A percentile compares a stretch with the other conserved stretches of the same genome.
phyloP scores from a whole-genome alignment of 2,888 invertebrate genomes.

The Portevinia maculata region DNA sequence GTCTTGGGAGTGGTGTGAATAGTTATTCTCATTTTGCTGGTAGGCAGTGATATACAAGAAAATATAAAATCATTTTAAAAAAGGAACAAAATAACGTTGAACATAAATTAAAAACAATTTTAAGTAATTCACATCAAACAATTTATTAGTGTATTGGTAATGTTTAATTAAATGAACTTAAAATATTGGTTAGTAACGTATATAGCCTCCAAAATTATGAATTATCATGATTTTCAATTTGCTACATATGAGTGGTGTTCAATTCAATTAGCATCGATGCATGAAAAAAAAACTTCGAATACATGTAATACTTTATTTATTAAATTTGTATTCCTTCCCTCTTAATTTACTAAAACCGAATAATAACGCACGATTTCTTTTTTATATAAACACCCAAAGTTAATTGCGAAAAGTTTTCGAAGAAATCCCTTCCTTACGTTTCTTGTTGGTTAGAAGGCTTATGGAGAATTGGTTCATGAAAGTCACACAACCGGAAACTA shows the following conservation, averaged over 20 bases:
- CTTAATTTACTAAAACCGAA: background rate
- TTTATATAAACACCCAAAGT: constrained; percentile 35
- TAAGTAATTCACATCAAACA: constrained; percentile 7
- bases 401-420: constrained; percentile 49
- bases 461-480: constrained; percentile 34
- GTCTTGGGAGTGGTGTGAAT: background rate
- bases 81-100: background rate
- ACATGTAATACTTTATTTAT: background rate
- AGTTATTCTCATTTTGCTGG: background rate
- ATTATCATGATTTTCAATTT: background rate
- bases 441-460: constrained; percentile 1
- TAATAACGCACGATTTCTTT: constrained; percentile 9
- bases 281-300: constrained; percentile 3
- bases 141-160: constrained; percentile 48
- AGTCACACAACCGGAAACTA: constrained; percentile 62
- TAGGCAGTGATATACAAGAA: background rate
- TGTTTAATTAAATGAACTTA: too few species aligned
- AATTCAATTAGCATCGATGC: constrained; percentile 33
- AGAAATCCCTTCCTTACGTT: constrained; percentile 6
- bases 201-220: constrained; percentile 32
- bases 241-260: constrained; percentile 21
- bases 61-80: background rate
- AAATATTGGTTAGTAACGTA: too few species aligned
- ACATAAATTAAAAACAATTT: constrained; percentile 18
- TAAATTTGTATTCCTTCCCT: background rate